These are phyloP conservation scores for Chesias legatella DNA, from an alignment of 2,888 invertebrate species.

Conservation along the genomic window DNA sequence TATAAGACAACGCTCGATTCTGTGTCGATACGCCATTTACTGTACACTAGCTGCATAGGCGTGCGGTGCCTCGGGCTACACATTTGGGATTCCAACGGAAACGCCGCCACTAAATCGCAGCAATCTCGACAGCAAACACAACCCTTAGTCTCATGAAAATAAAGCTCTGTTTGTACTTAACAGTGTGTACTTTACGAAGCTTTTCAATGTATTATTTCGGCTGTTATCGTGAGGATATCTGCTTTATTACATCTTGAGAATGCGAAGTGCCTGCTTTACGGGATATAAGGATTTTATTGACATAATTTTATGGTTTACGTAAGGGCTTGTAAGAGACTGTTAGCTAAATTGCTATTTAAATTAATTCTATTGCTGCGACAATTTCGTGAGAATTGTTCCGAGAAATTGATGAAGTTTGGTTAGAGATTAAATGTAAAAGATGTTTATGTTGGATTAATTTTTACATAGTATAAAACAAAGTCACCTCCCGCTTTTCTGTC, in stretches of 20 bases:
- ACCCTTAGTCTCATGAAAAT: conserved; percentile 17
- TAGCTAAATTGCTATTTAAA: conserved; percentile 16
- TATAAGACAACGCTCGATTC: conserved; percentile 12
- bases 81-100: conserved; percentile 30
- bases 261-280: conserved; percentile 38
- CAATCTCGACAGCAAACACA: conserved; percentile 14
- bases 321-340: conserved; percentile 18
- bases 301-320: conserved; percentile 32
- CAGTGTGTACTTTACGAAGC: conserved; percentile 31
- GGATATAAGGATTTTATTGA: conserved; percentile 35
- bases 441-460: too few relatives aligned
- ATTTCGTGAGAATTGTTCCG: background rate
- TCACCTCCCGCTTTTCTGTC: too few relatives aligned
- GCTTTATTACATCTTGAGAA: conserved; percentile 39
- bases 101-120: conserved; percentile 27
- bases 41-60: conserved; percentile 30
- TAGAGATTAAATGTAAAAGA: background rate
- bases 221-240: conserved; percentile 40
- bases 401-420: background rate
- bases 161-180: conserved; percentile 23
- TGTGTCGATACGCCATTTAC: conserved; percentile 22
- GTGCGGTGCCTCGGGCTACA: conserved; percentile 24
- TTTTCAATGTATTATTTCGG: conserved; percentile 45
- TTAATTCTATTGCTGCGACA: conserved; percentile 6
- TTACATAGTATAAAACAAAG: too few relatives aligned